phyloP scores from a whole-genome alignment of 2,113 vertebrate genomes.

The Oryctolagus cuniculus region DNA sequence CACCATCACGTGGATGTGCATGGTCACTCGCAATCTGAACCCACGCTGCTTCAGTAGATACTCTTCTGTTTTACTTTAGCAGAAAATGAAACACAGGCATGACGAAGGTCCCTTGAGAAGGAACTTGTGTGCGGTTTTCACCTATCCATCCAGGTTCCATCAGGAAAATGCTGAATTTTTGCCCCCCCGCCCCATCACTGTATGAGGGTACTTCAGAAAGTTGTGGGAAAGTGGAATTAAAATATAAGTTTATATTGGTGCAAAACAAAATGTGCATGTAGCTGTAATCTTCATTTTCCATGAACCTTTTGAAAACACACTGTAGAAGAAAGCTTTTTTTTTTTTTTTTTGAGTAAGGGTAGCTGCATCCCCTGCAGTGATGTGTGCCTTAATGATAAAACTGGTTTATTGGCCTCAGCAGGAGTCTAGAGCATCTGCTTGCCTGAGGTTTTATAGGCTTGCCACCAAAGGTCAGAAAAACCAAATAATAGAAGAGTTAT shows the following conservation, averaged over 20 bases:
- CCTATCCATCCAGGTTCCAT: not conserved
- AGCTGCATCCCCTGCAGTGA: not conserved
- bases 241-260: no score
- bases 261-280: no score
- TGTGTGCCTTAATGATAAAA: not conserved
- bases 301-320: no score
- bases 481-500: not conserved
- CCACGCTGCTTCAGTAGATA: not conserved
- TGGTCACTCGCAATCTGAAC: not conserved
- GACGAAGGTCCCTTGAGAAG: not conserved
- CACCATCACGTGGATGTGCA: no score
- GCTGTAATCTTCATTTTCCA: no score
- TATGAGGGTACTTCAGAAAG: no score
- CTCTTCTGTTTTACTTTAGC: not conserved
- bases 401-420: not conserved
- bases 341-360: not conserved
- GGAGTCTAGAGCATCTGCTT: not conserved
- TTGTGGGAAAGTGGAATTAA: no score
- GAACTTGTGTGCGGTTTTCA: not conserved
- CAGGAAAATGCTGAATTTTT: not conserved
- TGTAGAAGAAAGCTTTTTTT: constrained; percentile 6
- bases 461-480: constrained; percentile 15
- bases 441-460: constrained; percentile 36
- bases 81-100: not conserved
- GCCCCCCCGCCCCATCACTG: not conserved